Base-by-base conservation (phyloP, 2,113 vertebrate genomes). In the Tympanuchus pallidicinctus region DNA sequence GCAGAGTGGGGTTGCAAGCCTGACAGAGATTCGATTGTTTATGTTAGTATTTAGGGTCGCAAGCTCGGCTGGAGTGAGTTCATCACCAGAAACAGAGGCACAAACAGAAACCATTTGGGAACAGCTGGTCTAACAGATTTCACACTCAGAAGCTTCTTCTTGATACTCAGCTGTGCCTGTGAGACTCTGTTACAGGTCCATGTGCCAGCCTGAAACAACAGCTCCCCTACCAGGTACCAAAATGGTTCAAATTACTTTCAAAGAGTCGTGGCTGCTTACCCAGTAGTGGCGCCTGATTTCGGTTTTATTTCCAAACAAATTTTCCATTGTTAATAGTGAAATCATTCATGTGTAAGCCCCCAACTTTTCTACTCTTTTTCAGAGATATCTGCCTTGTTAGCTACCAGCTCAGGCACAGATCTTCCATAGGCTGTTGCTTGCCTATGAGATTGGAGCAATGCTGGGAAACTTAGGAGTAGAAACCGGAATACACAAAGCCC, bases 101-200 rank as follows among this genome's bases (percentile, higher is more conserved):
- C 94, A 90, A 91, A 91, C 86, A 92, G 79, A 86, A 93, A 96
- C 88, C 83, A 93, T 75, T 77, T 88, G 86, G 90, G 80, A 93
- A 88, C 96, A 96, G 96, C 96, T 96, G 96, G 69, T 78, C 89
- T 83, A 94, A 94, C 92, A 94, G 94, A 94, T 90, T 91, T 95
- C 60, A 73, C 0, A 0, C 64, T 91, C 43, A 36, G 85, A 92
- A 93, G 47, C 78, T 66, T 48, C 82, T 87, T 92, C 75, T 16
- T 25, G 76, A 75, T 88, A 65, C 11, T 60, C 72, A 83, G 79
- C 80, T 4, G 15, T 61, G 47, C 67, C 73, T 67, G 30, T 24
- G 36, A 36, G 40, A 65, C 54, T 75, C 34, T 69, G 38, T 80
- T 64, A 64, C 34, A 15, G 8, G 47, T 30, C 75, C 54, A 11